Conservation (phyloP, 2,797 vertebrate species). For the Sphenopsis melanotis region DNA sequence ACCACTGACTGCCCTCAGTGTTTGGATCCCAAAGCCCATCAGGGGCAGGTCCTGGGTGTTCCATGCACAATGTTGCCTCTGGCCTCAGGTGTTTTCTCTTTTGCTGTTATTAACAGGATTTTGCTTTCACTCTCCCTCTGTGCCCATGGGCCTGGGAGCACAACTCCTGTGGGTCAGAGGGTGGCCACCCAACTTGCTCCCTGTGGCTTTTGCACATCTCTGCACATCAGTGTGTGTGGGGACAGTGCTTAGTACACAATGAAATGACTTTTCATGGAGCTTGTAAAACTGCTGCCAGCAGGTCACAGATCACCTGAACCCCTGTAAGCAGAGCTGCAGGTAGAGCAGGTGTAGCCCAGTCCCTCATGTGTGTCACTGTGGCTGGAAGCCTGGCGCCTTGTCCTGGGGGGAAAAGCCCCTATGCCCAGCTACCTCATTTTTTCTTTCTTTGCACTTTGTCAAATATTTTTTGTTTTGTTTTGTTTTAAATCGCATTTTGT, state of each 20-base stretch:
- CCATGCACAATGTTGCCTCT: accelerated
- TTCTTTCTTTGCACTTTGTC: slow-evolving; percentile 48
- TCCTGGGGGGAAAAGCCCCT: neutral
- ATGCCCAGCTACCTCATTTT: slow-evolving; percentile 67
- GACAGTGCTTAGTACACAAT: neutral
- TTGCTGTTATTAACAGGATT: neutral
- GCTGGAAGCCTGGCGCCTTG: neutral
- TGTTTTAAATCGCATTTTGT: slow-evolving; percentile 8
- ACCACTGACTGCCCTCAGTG: neutral
- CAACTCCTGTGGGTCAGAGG: neutral
- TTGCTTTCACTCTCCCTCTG: neutral
- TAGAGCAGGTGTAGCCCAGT: neutral
- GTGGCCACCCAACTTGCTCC: neutral
- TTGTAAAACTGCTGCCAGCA: neutral
- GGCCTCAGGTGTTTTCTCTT: neutral
- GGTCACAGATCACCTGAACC: neutral
- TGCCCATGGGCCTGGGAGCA: accelerated
- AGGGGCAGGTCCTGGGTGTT: neutral
- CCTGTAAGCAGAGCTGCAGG: neutral
- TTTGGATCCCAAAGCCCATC: neutral
- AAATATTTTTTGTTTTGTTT: neutral
- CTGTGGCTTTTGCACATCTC: neutral
- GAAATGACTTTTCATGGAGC: neutral
- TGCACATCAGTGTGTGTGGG: neutral
- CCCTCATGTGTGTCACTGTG: neutral